Evolutionary conservation across 2,797 vertebrate genomes (phyloP).

Genomic region (Heterohyrax brucei): DNA sequence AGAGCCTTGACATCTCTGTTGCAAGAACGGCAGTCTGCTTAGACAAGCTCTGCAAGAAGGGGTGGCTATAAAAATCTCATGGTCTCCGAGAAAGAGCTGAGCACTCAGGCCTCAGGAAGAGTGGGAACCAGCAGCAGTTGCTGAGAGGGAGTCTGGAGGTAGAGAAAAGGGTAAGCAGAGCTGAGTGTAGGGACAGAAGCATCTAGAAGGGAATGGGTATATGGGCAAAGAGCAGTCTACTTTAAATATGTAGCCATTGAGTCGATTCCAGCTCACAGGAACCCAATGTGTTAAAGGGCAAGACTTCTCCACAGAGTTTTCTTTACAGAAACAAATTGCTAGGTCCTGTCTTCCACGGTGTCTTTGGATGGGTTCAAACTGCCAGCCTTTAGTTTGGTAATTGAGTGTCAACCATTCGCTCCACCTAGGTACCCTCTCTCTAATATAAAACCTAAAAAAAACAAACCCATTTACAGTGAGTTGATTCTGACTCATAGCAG

Average conservation of each 20-base stretch:
- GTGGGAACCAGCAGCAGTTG: neutral
- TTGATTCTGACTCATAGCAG: no score
- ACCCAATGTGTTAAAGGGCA: neutral
- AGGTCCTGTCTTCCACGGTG: neutral
- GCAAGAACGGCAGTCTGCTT: conserved; percentile 6
- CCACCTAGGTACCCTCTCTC: no score
- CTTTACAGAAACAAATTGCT: neutral
- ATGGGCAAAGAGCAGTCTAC: neutral
- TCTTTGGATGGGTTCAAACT: neutral
- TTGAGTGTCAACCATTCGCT: no score
- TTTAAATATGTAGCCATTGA: neutral
- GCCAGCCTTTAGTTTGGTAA: neutral
- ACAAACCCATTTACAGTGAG: no score
- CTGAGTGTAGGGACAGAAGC: neutral
- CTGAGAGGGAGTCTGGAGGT: neutral
- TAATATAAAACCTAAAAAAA: no score
- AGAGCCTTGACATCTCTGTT: neutral
- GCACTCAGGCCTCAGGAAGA: neutral
- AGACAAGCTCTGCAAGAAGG: neutral
- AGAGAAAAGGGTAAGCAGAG: neutral
- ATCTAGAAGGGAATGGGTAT: neutral
- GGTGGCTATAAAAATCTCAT: neutral
- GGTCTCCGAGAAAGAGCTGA: neutral
- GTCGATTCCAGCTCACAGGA: neutral
- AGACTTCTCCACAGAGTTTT: neutral